A percentile compares a stretch with the other conserved stretches of the same genome.
Evolutionary conservation across 2,888 invertebrate species (phyloP).

Genomic region (Lathronympha strigana): DNA sequence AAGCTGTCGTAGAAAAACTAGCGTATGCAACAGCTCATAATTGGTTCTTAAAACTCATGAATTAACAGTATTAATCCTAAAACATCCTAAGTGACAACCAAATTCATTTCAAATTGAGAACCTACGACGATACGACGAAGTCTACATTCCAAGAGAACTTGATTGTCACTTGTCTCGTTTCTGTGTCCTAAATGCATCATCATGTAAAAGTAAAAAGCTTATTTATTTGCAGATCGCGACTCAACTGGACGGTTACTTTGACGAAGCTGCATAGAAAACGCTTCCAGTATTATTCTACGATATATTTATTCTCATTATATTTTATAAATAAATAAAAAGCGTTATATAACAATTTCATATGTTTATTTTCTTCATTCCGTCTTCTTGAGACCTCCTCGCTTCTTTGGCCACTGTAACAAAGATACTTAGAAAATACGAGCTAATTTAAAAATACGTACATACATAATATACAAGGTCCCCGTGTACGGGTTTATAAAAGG

Average conservation of each 20-base stretch:
- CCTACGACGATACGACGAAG: no score
- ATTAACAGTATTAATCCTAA: no score
- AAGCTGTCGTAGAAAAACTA: no score
- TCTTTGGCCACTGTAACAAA: slow-evolving; percentile 74
- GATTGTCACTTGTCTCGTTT: no score
- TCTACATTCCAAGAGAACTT: no score
- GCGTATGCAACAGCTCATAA: no score
- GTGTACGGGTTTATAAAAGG: no score
- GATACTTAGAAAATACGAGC: slow-evolving; percentile 4
- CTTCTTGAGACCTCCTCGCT: slow-evolving; percentile 48
- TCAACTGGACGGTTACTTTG: slow-evolving; percentile 95
- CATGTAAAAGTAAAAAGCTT: background rate
- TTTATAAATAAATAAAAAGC: slow-evolving; percentile 26
- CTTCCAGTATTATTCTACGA: slow-evolving; percentile 8
- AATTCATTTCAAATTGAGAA: no score
- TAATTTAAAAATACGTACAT: background rate
- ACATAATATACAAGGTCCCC: no score
- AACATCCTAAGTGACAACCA: no score
- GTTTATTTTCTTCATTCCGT: slow-evolving; percentile 30
- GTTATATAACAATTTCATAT: slow-evolving; percentile 14
- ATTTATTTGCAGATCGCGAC: slow-evolving; percentile 85
- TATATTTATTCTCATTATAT: slow-evolving; percentile 31
- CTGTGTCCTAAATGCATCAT: no score
- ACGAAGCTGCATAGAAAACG: slow-evolving; percentile 89
- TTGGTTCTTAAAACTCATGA: no score